Percentiles rank a stretch among this genome's conserved stretches.
Conservation (phyloP, 2,888 invertebrate species). For the Tinea trinotella region DNA sequence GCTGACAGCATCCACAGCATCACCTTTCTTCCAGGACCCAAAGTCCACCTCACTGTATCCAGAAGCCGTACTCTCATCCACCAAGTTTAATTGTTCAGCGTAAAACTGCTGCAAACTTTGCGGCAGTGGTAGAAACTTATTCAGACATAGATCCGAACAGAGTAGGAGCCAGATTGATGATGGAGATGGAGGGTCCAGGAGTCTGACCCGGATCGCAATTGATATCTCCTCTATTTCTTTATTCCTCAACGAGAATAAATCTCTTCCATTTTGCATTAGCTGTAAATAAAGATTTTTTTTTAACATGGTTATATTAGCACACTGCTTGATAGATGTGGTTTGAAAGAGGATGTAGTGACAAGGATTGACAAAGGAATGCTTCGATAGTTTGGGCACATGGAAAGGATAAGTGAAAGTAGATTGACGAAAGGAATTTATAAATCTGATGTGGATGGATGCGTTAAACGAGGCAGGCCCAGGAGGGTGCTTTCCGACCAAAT, state of each 20-base stretch:
- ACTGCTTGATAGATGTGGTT: too few relatives aligned
- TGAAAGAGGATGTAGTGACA: too few relatives aligned
- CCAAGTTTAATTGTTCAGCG: slow-evolving; percentile 52
- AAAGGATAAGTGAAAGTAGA: too few relatives aligned
- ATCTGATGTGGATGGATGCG: too few relatives aligned
- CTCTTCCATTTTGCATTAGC: slow-evolving; percentile 64
- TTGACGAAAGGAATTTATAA: too few relatives aligned
- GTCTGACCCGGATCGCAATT: slow-evolving; percentile 46
- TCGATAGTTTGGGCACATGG: too few relatives aligned
- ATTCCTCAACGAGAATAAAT: slow-evolving; percentile 47
- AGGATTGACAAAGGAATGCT: too few relatives aligned
- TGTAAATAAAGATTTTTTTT: slow-evolving; percentile 34
- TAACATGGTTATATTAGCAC: too few relatives aligned
- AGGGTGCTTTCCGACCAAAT: too few relatives aligned
- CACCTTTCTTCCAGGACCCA: slow-evolving; percentile 57
- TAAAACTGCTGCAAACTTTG: slow-evolving; percentile 61
- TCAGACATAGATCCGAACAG: slow-evolving; percentile 55
- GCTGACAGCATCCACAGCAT: slow-evolving; percentile 35
- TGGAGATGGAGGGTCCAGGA: slow-evolving; percentile 48
- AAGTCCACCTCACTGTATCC: slow-evolving; percentile 54
- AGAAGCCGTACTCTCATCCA: slow-evolving; percentile 43
- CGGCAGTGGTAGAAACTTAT: slow-evolving; percentile 59
- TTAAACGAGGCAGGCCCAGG: too few relatives aligned
- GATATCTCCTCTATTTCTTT: slow-evolving; percentile 56
- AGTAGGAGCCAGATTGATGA: slow-evolving; percentile 58